These are phyloP conservation scores for Drosophila mettleri DNA, from an alignment of 2,888 invertebrate genomes.

Conservation along the genomic window DNA sequence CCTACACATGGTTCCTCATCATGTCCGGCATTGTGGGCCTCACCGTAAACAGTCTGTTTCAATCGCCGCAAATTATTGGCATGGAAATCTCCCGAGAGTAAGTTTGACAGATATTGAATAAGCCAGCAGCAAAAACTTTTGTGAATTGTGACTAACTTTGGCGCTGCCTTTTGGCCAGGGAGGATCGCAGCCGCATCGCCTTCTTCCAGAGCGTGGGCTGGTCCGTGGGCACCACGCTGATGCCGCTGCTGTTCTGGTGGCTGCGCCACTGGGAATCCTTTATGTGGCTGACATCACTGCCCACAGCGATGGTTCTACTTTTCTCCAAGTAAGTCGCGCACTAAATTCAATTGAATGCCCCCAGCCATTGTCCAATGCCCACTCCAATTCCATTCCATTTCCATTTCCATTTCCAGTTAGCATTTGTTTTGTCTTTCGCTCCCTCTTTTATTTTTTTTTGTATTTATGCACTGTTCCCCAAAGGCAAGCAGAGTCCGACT, in stretches of 20 bases:
- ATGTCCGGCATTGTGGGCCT: conserved; percentile 85
- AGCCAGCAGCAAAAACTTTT: conserved; percentile 32
- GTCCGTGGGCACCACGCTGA: conserved; percentile 86
- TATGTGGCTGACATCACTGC: conserved; percentile 86
- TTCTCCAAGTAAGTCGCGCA: conserved; percentile 85
- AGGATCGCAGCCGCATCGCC: conserved; percentile 86
- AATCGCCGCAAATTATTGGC: conserved; percentile 86
- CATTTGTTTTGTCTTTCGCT: not conserved
- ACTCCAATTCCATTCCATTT: too few species aligned
- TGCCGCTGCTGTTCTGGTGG: conserved; percentile 86
- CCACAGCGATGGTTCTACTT: conserved; percentile 85
- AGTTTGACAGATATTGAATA: conserved; percentile 57
- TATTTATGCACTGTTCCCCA: too few species aligned
- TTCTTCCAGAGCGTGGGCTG: conserved; percentile 86
- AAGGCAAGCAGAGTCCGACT: too few species aligned
- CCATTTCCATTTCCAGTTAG: conserved; percentile 7
- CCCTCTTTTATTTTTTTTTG: not conserved
- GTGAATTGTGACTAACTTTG: conserved; percentile 41
- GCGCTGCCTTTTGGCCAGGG: conserved; percentile 64
- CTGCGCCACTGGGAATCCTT: conserved; percentile 86
- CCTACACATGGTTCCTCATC: conserved; percentile 85
- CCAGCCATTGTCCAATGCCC: conserved; percentile 25
- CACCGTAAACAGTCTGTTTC: conserved; percentile 85
- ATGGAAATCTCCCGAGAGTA: conserved; percentile 86
- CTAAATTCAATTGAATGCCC: conserved; percentile 50